These are phyloP conservation scores for Lithobius niger DNA, from an alignment of 1,140 invertebrate species.

Conservation along the genomic window DNA sequence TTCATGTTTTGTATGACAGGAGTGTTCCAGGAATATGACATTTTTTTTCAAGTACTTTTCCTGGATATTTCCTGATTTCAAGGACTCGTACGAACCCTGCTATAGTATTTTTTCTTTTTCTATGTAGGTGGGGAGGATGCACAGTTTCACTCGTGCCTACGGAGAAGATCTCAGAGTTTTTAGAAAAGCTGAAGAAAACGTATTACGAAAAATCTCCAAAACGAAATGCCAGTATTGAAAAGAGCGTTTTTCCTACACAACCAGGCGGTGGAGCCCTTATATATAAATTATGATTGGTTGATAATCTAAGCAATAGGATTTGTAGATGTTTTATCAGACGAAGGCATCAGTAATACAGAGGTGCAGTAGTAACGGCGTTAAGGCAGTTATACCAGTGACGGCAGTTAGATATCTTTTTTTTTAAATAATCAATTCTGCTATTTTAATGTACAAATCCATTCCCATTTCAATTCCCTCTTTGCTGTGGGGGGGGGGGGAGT, in stretches of 20 bases:
- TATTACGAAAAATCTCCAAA: slow-evolving; percentile 46
- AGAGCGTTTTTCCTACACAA: slow-evolving; percentile 44
- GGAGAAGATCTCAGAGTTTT: slow-evolving; percentile 49
- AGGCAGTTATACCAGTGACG: too few relatives aligned
- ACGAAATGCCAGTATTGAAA: slow-evolving; percentile 29
- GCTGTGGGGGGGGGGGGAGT: too few relatives aligned
- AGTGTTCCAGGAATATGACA: not conserved
- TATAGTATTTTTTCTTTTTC: slow-evolving; percentile 8
- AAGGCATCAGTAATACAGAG: too few relatives aligned
- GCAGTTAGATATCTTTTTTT: too few relatives aligned
- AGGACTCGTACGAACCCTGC: too few relatives aligned
- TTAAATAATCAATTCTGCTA: too few relatives aligned
- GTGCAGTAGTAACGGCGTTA: too few relatives aligned
- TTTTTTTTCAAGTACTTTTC: slow-evolving; percentile 12
- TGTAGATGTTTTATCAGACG: too few relatives aligned
- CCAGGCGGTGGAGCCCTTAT: slow-evolving; percentile 41
- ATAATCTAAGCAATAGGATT: too few relatives aligned
- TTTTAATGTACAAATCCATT: too few relatives aligned
- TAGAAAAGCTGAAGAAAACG: slow-evolving; percentile 50
- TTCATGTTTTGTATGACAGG: slow-evolving; percentile 5
- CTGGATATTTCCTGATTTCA: slow-evolving; percentile 1
- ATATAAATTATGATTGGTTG: slow-evolving; percentile 20
- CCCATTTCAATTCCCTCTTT: too few relatives aligned
- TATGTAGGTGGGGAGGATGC: slow-evolving; percentile 84
- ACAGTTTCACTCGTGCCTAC: slow-evolving; percentile 67